Base-by-base conservation (phyloP, 2,888 invertebrate species). In the Pristionchus mayeri region DNA sequence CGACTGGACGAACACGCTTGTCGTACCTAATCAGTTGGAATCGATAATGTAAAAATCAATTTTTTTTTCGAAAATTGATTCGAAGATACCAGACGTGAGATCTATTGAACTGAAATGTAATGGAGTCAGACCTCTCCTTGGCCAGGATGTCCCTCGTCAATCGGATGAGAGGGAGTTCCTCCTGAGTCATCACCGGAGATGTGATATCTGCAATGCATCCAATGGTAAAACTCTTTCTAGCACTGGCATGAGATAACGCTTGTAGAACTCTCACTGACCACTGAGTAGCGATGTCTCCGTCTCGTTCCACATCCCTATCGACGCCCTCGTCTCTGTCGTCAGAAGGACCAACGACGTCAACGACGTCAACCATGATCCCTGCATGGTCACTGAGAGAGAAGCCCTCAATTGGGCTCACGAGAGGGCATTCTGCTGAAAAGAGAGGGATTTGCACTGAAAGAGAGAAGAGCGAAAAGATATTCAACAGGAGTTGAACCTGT, bases 1-100 rank as follows among this genome's bases (percentile, higher is more conserved):
- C 67, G 44, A 90, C 89, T 18, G 92, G 92, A 18, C 92, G 88
- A 3, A 92, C 92, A 34, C 92, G 88, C 9, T 89, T 88, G 85
- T 92, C 92, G 84, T 92, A 92, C 48, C 88, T 88, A 40, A 44
- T 24, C 21, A 57, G 7, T n/a, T n/a, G n/a, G n/a, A n/a, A n/a
- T n/a, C n/a, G n/a, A n/a, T n/a, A n/a, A n/a, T n/a, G n/a, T n/a
- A n/a, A n/a, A n/a, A n/a, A n/a, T n/a, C n/a, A n/a, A n/a, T n/a
- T n/a, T n/a, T n/a, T n/a, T n/a, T n/a, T n/a, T n/a, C n/a, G n/a
- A n/a, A n/a, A n/a, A n/a, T n/a, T n/a, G n/a, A n/a, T n/a, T n/a
- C n/a, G n/a, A n/a, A n/a, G n/a, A n/a, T n/a, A n/a, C n/a, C n/a
- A n/a, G n/a, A n/a, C n/a, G n/a, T n/a, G n/a, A n/a, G n/a, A n/a